Base-by-base conservation (phyloP, 2,888 invertebrate species). In the Drosophila koepferae region DNA sequence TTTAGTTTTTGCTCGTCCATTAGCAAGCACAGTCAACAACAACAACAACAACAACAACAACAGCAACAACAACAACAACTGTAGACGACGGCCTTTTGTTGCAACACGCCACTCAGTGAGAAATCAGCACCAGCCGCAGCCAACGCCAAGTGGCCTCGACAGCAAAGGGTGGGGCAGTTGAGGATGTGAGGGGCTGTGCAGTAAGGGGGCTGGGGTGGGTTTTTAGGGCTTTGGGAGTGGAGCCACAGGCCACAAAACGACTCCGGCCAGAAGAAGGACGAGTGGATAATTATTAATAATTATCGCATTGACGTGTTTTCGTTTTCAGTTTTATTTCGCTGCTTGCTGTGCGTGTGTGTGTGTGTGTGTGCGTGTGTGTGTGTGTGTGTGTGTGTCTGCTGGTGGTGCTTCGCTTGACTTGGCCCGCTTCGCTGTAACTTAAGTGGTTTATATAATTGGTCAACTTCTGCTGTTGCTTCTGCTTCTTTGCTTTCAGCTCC, bases 251-350 rank as follows among this genome's bases (percentile, higher is more conserved):
- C 48, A 38, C 48, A 60, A 41, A 49, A 41, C 60, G 60, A 55
- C 61, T 43, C 63, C 63, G 38, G 64, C 64, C 63, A 63, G 75
- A 89, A 86, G 84, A 83, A 90, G 90, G 87, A 89, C 87, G 89
- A 90, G 86, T 87, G 86, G 89, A 87, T 87, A 90, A 87, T 87
- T 87, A 87, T 87, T 87, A 87, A 87, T 90, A 87, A 87, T 87
- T 87, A 87, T 87, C 86, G 88, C 90, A 89, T 86, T 90, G 90
- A 86, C 90, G 90, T 90, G 87, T 90, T 86, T 89, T 83, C 89
- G 77, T 83, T 85, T 86, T 89, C 79, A 71, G 71, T 86, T 79
- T 77, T 74, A 71, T 81, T 76, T 76, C 62, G 49, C 49, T 73
- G 63, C 53, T 51, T 51, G 62, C 51, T 71, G 72, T 53, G 43